Conservation (phyloP, 2,888 invertebrate genomes). For the Ferrisia virgata region DNA sequence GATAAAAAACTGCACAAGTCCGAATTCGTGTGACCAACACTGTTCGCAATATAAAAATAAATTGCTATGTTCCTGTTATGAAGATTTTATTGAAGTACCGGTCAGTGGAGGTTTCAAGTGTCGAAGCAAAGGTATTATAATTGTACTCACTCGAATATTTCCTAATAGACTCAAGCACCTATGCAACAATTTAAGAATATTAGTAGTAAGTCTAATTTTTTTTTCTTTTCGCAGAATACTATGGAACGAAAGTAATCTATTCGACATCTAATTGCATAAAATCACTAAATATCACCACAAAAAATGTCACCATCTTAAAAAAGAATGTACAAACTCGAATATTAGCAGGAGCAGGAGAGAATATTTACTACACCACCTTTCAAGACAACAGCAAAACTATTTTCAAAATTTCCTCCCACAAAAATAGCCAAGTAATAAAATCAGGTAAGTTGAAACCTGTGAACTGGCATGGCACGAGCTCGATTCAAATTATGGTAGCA, state of each 20-base stretch:
- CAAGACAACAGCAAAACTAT: not conserved
- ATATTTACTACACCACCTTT: not conserved
- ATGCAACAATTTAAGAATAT: too few species aligned
- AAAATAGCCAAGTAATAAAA: not conserved
- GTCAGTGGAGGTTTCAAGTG: not conserved
- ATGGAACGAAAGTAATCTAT: not conserved
- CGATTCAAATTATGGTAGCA: too few species aligned
- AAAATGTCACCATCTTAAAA: not conserved
- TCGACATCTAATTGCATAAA: not conserved
- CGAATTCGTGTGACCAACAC: not conserved
- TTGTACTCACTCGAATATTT: not conserved
- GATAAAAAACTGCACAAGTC: not conserved
- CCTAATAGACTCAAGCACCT: too few species aligned
- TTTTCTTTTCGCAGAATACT: not conserved
- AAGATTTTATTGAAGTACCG: not conserved
- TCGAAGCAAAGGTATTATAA: not conserved
- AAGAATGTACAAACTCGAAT: not conserved
- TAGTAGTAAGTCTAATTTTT: too few species aligned
- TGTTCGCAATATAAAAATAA: not conserved
- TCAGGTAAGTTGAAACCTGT: not conserved
- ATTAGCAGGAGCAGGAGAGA: not conserved
- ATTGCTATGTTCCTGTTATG: not conserved
- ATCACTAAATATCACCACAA: not conserved
- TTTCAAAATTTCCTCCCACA: not conserved
- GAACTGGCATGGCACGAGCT: too few species aligned